Evolutionary conservation across 1,140 invertebrate genomes (phyloP), one percentile per base, ranked within the genome.

Genomic region (Aphis gossypii): DNA sequence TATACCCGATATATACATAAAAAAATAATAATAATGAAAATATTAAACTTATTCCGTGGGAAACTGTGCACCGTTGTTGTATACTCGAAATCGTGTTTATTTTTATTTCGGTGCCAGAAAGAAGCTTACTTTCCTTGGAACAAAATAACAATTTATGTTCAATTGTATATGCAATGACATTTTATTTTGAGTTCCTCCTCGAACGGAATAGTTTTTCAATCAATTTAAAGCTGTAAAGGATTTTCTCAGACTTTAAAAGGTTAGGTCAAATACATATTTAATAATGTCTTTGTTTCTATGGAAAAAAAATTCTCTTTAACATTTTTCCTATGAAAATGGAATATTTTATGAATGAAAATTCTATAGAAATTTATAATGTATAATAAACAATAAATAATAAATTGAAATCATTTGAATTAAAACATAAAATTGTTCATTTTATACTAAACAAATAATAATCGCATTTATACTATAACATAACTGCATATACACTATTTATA

Each of bases 61-160:
- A 76, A 76, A 76, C 30, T 76, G 30, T 76, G 60, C 60, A 76
- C 60, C 14, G n/a, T 76, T 18, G 60, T 60, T 23, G 9, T 60
- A 11, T 60, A 76, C n/a, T 86, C 83, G 41, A 30, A 44, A 25
- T 30, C 6, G 44, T 46, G 44, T 87, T 87, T 46, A 48, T 87
- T 87, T 48, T 87, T 44, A 25, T 84, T 84, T 84, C 9, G 23
- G 41, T 84, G 9, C 35, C 84, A 18, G 35, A 46, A 46, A 46
- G 44, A 8, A 84, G 83, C 23, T 84, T 38, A 41, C 83, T 30
- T 87, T n/a, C 48, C 44, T n/a, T n/a, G 60, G 60, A n/a, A 35
- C 60, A 76, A 76, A 76, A 76, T 76, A 76, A 76, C 84, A 87
- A 87, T 87, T 87, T 46, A 20, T 87, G 35, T 87, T 87, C 83